Evolutionary conservation across 53 echinoderm and acorn worm genomes (phyloP).

Genomic region (Echinometra lucunter): DNA sequence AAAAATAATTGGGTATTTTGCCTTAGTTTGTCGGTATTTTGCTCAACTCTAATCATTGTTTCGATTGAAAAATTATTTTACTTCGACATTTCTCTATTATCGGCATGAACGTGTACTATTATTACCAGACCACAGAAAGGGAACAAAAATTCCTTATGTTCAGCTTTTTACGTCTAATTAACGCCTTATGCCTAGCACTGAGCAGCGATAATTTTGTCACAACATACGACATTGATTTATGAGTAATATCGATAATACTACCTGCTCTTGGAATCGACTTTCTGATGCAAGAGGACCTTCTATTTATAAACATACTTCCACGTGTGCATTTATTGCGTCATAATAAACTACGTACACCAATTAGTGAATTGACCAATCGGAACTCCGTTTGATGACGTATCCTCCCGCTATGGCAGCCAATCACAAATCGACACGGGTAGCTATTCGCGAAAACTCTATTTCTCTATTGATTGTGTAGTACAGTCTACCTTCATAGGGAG

Average conservation of each 20-base stretch:
- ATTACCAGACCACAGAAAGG: background rate
- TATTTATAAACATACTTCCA: conserved; percentile 70
- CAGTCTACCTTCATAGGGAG: background rate
- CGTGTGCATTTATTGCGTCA: conserved; percentile 66
- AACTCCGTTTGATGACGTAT: conserved; percentile 50
- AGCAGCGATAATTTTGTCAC: background rate
- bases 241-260: background rate
- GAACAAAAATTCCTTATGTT: background rate
- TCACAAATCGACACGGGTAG: conserved; percentile 59
- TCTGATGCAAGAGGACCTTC: conserved; percentile 59
- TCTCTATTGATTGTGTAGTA: conserved; percentile 25
- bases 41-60: no score
- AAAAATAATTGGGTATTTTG: no score
- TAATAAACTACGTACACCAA: background rate
- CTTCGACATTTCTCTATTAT: no score
- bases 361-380: conserved; percentile 59
- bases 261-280: background rate
- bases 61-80: no score
- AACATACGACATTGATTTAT: background rate
- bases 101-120: no score
- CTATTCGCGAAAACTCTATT: conserved; percentile 14
- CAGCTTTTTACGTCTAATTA: background rate
- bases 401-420: conserved; percentile 36
- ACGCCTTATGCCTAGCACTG: background rate
- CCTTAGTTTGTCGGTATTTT: no score